Conservation (phyloP, 2,888 invertebrate genomes). For the Diaperis boleti region DNA sequence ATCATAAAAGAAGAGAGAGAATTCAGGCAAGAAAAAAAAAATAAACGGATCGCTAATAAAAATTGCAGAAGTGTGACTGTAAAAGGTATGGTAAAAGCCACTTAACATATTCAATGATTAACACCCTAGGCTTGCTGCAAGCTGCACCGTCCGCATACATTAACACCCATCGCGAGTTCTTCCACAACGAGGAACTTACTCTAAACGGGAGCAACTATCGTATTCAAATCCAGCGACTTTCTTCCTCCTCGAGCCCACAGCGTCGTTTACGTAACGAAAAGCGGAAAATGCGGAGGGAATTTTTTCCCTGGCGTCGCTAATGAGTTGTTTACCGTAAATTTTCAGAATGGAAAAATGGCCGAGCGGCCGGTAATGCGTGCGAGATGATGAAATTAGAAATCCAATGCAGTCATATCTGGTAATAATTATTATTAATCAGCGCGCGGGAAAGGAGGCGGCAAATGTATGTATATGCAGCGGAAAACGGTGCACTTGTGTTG, state of each 20-base stretch:
- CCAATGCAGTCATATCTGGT: conserved; percentile 39
- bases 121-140: not conserved
- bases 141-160: not conserved
- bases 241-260: not conserved
- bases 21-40: too few species aligned
- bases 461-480: conserved; percentile 38
- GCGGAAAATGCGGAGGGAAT: not conserved
- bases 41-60: too few species aligned
- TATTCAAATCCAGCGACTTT: not conserved
- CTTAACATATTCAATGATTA: not conserved
- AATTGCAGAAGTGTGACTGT: too few species aligned
- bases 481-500: too few species aligned
- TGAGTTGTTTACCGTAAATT: not conserved
- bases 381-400: conserved; percentile 52
- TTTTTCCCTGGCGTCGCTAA: not conserved
- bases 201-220: not conserved
- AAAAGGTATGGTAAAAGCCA: too few species aligned
- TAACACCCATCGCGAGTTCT: not conserved
- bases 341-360: conserved; percentile 33
- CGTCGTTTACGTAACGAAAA: not conserved
- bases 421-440: conserved; percentile 29
- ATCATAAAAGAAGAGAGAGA: too few species aligned
- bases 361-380: conserved; percentile 42
- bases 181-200: too few species aligned
- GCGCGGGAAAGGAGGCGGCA: conserved; percentile 28